Conservation (phyloP, 2,797 vertebrate species). For the Chanos chanos region DNA sequence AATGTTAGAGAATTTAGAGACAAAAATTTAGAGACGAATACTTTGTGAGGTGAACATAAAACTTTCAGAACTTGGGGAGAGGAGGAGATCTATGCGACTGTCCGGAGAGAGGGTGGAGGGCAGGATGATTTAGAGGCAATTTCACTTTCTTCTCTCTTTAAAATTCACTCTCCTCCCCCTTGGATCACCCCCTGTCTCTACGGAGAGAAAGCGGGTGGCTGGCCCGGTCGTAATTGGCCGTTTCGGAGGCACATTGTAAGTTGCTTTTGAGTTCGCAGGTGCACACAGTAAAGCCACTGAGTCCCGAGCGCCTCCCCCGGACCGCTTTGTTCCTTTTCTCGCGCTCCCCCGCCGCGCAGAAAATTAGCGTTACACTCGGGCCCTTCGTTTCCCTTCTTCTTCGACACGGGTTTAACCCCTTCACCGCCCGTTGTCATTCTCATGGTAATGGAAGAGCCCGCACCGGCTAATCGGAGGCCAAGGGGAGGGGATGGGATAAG, state of each 20-base stretch:
- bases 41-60: too few relatives aligned
- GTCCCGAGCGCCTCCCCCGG: slow-evolving; percentile 69
- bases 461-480: slow-evolving; percentile 73
- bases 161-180: slow-evolving; percentile 61
- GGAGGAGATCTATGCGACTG: too few relatives aligned
- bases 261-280: slow-evolving; percentile 79
- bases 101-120: slow-evolving; percentile 36
- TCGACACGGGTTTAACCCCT: slow-evolving; percentile 73
- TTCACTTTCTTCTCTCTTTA: slow-evolving; percentile 71
- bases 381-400: slow-evolving; percentile 61
- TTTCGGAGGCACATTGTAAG: slow-evolving; percentile 75
- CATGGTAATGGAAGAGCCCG: slow-evolving; percentile 72
- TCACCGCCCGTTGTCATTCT: slow-evolving; percentile 72
- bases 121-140: slow-evolving; percentile 63
- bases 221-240: slow-evolving; percentile 73
- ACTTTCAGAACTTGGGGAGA: too few relatives aligned
- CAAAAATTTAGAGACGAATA: too few relatives aligned
- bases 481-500: slow-evolving; percentile 59
- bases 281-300: slow-evolving; percentile 75
- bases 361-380: slow-evolving; percentile 75
- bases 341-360: slow-evolving; percentile 71
- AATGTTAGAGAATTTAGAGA: too few relatives aligned
- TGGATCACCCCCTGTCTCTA: slow-evolving; percentile 37
- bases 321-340: slow-evolving; percentile 72
- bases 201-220: slow-evolving; percentile 63